Evolutionary conservation across 2,888 invertebrate genomes (phyloP), one percentile per base, ranked within the genome.

Genomic region (Polyommatus icarus): DNA sequence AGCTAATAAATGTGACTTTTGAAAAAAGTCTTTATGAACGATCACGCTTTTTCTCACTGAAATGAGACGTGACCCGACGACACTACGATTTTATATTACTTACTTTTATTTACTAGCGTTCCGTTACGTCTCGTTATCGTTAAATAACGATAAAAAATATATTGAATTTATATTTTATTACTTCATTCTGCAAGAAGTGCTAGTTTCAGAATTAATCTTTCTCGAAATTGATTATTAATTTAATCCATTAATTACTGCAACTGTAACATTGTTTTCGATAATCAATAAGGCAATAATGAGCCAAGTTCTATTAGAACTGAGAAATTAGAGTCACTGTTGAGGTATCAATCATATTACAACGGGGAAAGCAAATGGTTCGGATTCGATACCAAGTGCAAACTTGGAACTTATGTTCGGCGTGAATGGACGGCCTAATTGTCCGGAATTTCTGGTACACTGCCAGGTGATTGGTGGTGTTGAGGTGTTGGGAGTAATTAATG

Each of bases 271-370:
- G 84, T 85, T 89, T 85, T 89, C 83, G 84, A 84, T 85, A 86
- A 88, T 87, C 85, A 87, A 86, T 86, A 83, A 84, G 84, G 84
- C 82, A 83, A 84, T 82, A 84, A 84, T 81, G 81, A 81, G 83
- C 82, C 79, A 76, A 81, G 79, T 81, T 82, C 78, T 82, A 81
- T 82, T 80, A 80, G 82, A 79, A 84, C 78, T 83, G 82, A 83
- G 82, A 83, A 84, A 84, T 81, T 81, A 80, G 82, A 87, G 86
- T 87, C 87, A 86, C 84, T 82, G 83, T 79, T 82, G 80, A 80
- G 81, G 81, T 87, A 91, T 91, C 90, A 90, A 91, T 91, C 90
- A 91, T 87, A 82, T 79, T 77, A 78, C 80, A 81, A 83, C 79
- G 78, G 78, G 73, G 71, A 61, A 59, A 80, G 76, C 59, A 75